A percentile compares a stretch with the other conserved stretches of the same genome.
phyloP scores from a whole-genome alignment of 2,888 invertebrate species.

The Cataglyphis albicans region DNA sequence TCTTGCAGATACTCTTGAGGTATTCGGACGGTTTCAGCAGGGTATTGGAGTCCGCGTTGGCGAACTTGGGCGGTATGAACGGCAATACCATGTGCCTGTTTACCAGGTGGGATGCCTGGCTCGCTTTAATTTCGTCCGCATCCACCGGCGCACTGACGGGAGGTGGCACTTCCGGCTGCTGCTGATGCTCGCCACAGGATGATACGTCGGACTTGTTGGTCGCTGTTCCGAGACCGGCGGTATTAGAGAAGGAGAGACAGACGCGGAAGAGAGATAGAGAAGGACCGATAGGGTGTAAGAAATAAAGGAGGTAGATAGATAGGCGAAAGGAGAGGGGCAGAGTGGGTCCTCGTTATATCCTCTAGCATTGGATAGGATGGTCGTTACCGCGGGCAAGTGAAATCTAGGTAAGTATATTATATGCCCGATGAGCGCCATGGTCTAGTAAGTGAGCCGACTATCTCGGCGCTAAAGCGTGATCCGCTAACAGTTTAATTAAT shows the following conservation, averaged over 20 bases:
- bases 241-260: constrained; percentile 53
- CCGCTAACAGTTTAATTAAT: constrained; percentile 77
- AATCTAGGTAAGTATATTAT: constrained; percentile 86
- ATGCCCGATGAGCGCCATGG: constrained; percentile 85
- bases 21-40: constrained; percentile 97
- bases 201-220: constrained; percentile 84
- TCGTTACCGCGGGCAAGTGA: constrained; percentile 78
- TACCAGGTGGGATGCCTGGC: constrained; percentile 88
- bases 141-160: constrained; percentile 86
- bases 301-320: constrained; percentile 41
- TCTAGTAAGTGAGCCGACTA: constrained; percentile 84
- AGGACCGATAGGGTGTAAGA: constrained; percentile 64
- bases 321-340: constrained; percentile 43
- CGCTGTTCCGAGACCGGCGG: constrained; percentile 84
- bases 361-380: constrained; percentile 51
- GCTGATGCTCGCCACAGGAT: constrained; percentile 77
- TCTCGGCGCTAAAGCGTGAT: constrained; percentile 78
- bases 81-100: constrained; percentile 95
- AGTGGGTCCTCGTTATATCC: constrained; percentile 69
- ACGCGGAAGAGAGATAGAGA: constrained; percentile 49
- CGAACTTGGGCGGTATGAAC: constrained; percentile 97
- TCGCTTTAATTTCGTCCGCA: constrained; percentile 81
- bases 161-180: constrained; percentile 81
- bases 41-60: constrained; percentile 92
- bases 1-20: constrained; percentile 92